phyloP scores from a whole-genome alignment of 2,797 vertebrate genomes.

The Orestias chungarensis region DNA sequence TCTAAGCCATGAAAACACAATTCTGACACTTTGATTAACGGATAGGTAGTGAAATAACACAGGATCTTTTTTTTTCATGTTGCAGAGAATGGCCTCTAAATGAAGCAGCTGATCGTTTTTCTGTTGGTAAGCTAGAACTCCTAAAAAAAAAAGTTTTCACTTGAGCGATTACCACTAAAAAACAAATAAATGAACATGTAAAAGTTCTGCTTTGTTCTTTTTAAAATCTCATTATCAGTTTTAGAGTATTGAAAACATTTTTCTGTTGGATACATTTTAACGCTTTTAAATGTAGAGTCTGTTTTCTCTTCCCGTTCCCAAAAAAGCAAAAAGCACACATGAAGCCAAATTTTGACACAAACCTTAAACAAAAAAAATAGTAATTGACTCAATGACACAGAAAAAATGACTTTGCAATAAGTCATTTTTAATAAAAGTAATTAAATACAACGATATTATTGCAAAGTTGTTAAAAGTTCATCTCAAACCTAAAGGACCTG shows the following conservation, averaged over 20 bases:
- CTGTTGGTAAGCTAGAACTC: too few species aligned
- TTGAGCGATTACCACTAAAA: neutral
- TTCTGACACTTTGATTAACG: neutral
- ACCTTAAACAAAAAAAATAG: too few species aligned
- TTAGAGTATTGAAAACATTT: neutral
- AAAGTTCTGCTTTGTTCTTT: neutral
- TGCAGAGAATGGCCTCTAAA: too few species aligned
- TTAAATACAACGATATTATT: neutral
- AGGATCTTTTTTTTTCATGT: neutral
- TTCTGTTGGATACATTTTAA: neutral
- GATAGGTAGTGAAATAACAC: too few species aligned
- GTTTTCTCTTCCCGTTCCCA: neutral
- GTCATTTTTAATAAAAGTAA: neutral
- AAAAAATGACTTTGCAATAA: too few species aligned
- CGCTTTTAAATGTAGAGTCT: neutral
- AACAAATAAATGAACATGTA: neutral
- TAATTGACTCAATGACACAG: too few species aligned
- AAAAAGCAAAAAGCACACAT: neutral
- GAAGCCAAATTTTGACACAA: neutral
- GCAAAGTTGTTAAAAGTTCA: neutral
- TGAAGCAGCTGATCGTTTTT: too few species aligned
- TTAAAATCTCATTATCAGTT: neutral
- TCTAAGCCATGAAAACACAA: neutral
- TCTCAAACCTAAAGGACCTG: neutral
- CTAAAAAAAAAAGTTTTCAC: neutral